Conservation (phyloP, 2,888 invertebrate species). For the Sesamia inferens region DNA sequence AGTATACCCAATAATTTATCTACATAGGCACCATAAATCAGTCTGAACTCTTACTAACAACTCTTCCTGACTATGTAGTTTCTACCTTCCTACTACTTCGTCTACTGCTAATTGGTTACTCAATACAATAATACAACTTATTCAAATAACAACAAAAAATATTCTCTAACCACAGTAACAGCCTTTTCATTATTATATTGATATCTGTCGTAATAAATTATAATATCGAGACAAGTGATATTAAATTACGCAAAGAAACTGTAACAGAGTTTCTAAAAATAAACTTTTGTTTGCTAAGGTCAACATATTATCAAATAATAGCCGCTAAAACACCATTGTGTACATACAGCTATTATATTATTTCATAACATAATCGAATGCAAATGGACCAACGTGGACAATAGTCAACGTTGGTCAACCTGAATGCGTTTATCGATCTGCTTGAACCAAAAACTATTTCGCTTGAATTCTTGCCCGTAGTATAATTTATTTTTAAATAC, state of each 20-base stretch:
- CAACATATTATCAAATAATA: slow-evolving; percentile 26
- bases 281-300: slow-evolving; percentile 56
- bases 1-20: slow-evolving; percentile 9
- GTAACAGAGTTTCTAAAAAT: slow-evolving; percentile 57
- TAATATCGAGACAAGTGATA: slow-evolving; percentile 52
- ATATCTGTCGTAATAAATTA: slow-evolving; percentile 58
- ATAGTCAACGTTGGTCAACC: slow-evolving; percentile 18
- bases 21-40: slow-evolving; percentile 37
- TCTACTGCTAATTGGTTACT: slow-evolving; percentile 34
- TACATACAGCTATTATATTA: no score
- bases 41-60: slow-evolving; percentile 9
- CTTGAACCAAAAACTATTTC: slow-evolving; percentile 20
- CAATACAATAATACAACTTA: slow-evolving; percentile 33
- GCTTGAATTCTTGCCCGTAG: not conserved
- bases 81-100: slow-evolving; percentile 13
- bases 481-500: not conserved
- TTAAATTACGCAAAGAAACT: slow-evolving; percentile 58
- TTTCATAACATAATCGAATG: no score
- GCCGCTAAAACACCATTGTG: slow-evolving; percentile 20
- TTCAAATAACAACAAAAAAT: slow-evolving; percentile 44
- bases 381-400: not conserved
- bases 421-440: not conserved
- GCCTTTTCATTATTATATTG: slow-evolving; percentile 49
- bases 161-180: slow-evolving; percentile 17
- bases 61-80: slow-evolving; percentile 30